A percentile compares a stretch with the other conserved stretches of the same genome.
Conservation (phyloP, 2,113 vertebrate species). For the Pteronura brasiliensis region DNA sequence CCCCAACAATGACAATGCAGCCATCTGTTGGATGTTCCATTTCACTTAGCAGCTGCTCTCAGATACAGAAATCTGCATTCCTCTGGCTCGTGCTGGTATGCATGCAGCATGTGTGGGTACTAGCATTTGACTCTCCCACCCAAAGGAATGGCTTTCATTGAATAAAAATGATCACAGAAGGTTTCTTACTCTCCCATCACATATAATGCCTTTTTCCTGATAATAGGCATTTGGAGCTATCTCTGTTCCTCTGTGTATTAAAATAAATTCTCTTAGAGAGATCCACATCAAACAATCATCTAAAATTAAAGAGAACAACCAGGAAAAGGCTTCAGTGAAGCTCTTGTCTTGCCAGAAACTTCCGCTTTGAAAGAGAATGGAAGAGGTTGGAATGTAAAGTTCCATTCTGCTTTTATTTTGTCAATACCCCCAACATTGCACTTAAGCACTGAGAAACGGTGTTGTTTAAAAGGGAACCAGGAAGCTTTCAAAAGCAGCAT, state of each 20-base stretch:
- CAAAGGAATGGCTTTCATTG: constrained; percentile 72
- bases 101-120: constrained; percentile 71
- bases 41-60: constrained; percentile 78
- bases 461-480: not conserved
- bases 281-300: not conserved
- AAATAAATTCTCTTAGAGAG: constrained; percentile 30
- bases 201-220: constrained; percentile 28
- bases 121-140: constrained; percentile 71
- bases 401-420: constrained; percentile 37
- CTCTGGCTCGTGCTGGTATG: constrained; percentile 67
- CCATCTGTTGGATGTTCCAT: constrained; percentile 78
- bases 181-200: constrained; percentile 32
- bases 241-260: not conserved
- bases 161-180: constrained; percentile 62
- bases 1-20: constrained; percentile 76
- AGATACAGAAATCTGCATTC: constrained; percentile 76
- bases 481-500: constrained; percentile 41
- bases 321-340: constrained; percentile 13
- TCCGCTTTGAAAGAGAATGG: not conserved
- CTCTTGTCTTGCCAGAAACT: not conserved
- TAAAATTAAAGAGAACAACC: constrained; percentile 21
- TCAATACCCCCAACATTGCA: not conserved
- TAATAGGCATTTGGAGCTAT: constrained; percentile 7
- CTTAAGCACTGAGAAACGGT: not conserved
- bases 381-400: not conserved